Evolutionary conservation across 2,797 vertebrate genomes (phyloP).

Genomic region (Diplodus sargus): DNA sequence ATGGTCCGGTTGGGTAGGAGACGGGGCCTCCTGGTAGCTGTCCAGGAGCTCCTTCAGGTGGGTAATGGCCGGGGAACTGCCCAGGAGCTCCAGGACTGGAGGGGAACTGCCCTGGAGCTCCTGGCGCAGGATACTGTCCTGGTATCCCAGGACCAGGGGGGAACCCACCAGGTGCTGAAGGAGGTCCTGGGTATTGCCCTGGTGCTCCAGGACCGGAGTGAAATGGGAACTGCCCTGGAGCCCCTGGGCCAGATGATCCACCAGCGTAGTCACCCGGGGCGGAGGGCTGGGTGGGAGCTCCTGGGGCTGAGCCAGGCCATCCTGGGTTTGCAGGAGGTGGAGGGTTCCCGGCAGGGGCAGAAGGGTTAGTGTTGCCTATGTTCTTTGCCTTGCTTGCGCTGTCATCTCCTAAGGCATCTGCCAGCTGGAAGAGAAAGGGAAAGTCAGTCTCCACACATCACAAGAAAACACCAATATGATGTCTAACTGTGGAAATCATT

Average conservation of each 20-base stretch:
- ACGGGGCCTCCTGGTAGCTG: constrained; percentile 81
- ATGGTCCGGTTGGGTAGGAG: constrained; percentile 81
- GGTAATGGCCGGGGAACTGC: constrained; percentile 81
- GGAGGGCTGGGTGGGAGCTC: constrained; percentile 83
- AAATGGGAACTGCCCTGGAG: constrained; percentile 82
- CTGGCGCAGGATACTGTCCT: constrained; percentile 81
- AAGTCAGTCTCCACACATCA: constrained; percentile 9
- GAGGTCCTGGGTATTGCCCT: constrained; percentile 80
- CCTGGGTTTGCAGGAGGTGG: constrained; percentile 79
- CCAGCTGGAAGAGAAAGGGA: constrained; percentile 82
- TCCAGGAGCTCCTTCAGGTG: constrained; percentile 82
- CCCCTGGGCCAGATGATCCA: constrained; percentile 79
- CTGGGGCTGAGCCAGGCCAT: constrained; percentile 85
- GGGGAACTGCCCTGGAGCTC: constrained; percentile 84
- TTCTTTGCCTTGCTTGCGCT: constrained; percentile 86
- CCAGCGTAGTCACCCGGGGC: constrained; percentile 74
- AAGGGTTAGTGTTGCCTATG: constrained; percentile 87
- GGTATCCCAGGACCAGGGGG: constrained; percentile 81
- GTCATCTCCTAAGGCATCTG: constrained; percentile 92
- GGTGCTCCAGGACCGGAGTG: constrained; percentile 82
- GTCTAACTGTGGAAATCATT: neutral
- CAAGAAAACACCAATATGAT: neutral
- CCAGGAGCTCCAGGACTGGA: constrained; percentile 82
- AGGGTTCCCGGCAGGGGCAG: constrained; percentile 70
- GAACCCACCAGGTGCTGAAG: constrained; percentile 80